These are phyloP conservation scores for Nycticebus coucang DNA, from an alignment of 2,113 vertebrate species.

Conservation along the genomic window DNA sequence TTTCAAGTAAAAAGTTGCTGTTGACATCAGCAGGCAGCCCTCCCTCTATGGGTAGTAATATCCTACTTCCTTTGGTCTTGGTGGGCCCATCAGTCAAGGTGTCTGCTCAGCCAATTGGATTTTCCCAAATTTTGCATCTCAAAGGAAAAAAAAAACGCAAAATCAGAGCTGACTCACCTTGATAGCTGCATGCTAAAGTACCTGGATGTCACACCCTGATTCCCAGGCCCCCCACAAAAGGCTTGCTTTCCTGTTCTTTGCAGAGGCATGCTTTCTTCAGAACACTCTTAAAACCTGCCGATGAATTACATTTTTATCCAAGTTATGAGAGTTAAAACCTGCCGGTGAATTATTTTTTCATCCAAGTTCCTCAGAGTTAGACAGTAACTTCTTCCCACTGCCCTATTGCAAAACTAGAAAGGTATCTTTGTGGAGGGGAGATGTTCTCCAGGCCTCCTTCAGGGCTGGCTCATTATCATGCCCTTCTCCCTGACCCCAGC, in stretches of 20 bases:
- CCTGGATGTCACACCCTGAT: not conserved
- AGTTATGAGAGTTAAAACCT: not conserved
- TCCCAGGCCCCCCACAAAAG: not conserved
- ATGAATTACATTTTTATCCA: not conserved
- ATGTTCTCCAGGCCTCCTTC: not conserved
- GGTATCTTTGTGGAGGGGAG: not conserved
- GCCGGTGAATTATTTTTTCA: not conserved
- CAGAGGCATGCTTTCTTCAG: not conserved
- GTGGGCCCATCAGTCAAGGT: not conserved
- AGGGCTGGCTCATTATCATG: not conserved
- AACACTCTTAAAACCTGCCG: not conserved
- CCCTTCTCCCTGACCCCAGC: not conserved
- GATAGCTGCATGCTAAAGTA: not conserved
- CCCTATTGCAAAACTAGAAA: not conserved
- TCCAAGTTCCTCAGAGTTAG: not conserved
- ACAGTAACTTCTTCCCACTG: not conserved
- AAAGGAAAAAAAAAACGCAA: not conserved
- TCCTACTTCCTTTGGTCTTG: not conserved
- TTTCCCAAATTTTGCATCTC: not conserved
- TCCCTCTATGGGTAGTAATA: not conserved
- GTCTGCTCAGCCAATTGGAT: not conserved
- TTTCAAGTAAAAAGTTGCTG: not conserved
- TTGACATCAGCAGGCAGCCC: not conserved
- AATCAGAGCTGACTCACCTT: not conserved
- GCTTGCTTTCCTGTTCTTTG: not conserved